These are phyloP conservation scores for Nyctalus aviator DNA, from an alignment of 2,797 vertebrate genomes.

Conservation along the genomic window DNA sequence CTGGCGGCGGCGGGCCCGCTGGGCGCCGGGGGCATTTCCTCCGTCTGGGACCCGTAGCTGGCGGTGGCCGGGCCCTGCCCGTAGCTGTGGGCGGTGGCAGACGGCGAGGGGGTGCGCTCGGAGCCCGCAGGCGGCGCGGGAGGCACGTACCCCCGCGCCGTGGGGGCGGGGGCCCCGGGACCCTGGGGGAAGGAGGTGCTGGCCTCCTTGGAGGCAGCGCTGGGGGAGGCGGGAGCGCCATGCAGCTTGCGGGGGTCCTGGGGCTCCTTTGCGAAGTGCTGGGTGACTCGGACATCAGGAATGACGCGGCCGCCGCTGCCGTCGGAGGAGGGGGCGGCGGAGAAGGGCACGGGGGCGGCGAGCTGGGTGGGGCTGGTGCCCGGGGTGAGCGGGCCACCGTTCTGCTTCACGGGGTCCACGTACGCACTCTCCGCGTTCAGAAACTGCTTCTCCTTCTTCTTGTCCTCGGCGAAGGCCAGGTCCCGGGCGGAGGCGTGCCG, in stretches of 20 bases:
- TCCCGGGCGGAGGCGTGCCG: constrained; percentile 88
- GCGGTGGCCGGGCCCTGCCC: constrained; percentile 85
- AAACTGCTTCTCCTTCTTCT: constrained; percentile 92
- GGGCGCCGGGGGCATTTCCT: constrained; percentile 83
- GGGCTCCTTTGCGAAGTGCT: constrained; percentile 96
- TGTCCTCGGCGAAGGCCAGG: constrained; percentile 85
- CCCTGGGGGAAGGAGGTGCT: constrained; percentile 80
- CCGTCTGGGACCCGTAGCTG: constrained; percentile 87
- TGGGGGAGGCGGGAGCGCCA: constrained; percentile 89
- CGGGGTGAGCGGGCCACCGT: constrained; percentile 94
- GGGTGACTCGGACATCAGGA: constrained; percentile 93
- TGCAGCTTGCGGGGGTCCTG: constrained; percentile 93
- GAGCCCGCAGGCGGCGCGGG: constrained; percentile 79
- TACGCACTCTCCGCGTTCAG: constrained; percentile 94
- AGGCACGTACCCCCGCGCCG: constrained; percentile 84
- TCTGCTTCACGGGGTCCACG: constrained; percentile 95
- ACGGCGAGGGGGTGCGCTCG: constrained; percentile 84
- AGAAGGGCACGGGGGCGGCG: constrained; percentile 94
- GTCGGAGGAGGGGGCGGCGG: constrained; percentile 90
- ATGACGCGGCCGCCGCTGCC: constrained; percentile 89
- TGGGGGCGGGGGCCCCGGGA: constrained; percentile 84
- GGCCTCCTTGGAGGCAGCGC: constrained; percentile 84
- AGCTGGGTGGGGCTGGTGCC: constrained; percentile 98
- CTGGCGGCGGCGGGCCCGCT: constrained; percentile 71
- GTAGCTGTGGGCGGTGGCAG: constrained; percentile 90